Conservation (phyloP, 2,888 invertebrate genomes). For the Eupithecia abbreviata region DNA sequence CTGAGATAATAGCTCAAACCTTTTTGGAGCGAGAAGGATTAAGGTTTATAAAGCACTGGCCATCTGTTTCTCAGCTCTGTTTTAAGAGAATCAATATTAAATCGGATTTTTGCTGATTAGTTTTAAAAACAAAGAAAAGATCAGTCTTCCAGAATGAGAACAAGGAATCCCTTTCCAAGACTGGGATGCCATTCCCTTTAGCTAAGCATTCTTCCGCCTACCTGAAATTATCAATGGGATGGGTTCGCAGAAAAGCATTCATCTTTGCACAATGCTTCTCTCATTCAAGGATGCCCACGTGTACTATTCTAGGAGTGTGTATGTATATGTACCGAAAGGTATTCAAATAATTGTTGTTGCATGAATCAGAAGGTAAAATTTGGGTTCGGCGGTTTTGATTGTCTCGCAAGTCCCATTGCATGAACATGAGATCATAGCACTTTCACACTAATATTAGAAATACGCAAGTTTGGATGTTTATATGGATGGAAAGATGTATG, state of each 20-base stretch:
- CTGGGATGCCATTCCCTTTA: background rate
- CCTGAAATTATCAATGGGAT: constrained; percentile 51
- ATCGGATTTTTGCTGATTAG: background rate
- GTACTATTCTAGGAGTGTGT: background rate
- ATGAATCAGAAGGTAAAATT: constrained; percentile 19
- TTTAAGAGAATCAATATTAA: background rate
- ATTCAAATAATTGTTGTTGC: constrained; percentile 5
- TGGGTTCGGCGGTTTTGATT: constrained; percentile 10
- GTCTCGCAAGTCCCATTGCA: constrained; percentile 1
- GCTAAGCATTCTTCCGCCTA: constrained; percentile 35
- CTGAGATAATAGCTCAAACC: constrained; percentile 6
- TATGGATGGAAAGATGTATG: too few species aligned
- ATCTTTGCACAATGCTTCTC: constrained; percentile 44
- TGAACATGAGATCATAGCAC: constrained; percentile 16
- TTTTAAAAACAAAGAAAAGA: constrained; percentile 2
- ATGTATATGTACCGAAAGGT: background rate
- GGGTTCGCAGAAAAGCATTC: constrained; percentile 47
- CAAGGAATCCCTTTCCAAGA: constrained; percentile 9
- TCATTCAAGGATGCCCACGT: constrained; percentile 6
- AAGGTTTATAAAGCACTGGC: background rate
- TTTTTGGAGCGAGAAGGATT: background rate
- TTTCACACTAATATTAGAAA: too few species aligned
- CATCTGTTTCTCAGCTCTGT: background rate
- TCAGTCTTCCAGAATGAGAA: background rate
- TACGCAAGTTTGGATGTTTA: too few species aligned